Base-by-base conservation (phyloP, 1,140 invertebrate genomes). In the Halictus rubicundus region DNA sequence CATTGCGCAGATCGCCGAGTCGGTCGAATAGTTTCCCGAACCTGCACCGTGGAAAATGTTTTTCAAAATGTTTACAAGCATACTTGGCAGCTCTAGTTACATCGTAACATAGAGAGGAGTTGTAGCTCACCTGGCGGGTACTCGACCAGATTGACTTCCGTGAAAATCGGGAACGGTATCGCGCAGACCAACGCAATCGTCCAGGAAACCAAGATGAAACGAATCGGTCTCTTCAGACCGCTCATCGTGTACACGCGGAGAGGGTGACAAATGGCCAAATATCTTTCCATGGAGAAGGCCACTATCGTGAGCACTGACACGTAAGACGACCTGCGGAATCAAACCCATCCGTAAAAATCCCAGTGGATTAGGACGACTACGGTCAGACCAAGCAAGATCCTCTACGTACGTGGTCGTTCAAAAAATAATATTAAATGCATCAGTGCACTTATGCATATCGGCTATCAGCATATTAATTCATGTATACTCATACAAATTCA, bases 181-280 rank as follows among this genome's bases (percentile, higher is more conserved):
- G 98, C 97, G 59, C 94, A 95, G 6, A 96, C 60, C n/a, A 97
- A 93, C 0, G 96, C 95, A 0, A 97, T 88, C 0, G 96, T 88
- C 97, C 98, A 98, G 19, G 97, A 94, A 10, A 94, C 92, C 1
- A 95, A 92, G 37, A 98, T 97, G 64, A 98, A 96, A 46, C 96
- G 94, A 14, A 96, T 90, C 0, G 97, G 96, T 27, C 97, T 94
- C 71, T 96, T 95, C 39, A 98, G 94, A 12, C 96, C 96, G 0
- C 96, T 96, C 93, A 98, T 96, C 14, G 95, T 95, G 89, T 97
- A 96, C 32, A 95, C 93, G 85, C 96, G 95, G 57, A 98, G 93
- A 0, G 97, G 97, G 90, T 98, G 96, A 90, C 98, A 98, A 82
- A 99, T 98, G 19, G 98, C 98, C 46, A 98, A 91, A 93, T 98